Base-by-base conservation (phyloP, 2,888 invertebrate genomes). In the Nomada ferruginata region DNA sequence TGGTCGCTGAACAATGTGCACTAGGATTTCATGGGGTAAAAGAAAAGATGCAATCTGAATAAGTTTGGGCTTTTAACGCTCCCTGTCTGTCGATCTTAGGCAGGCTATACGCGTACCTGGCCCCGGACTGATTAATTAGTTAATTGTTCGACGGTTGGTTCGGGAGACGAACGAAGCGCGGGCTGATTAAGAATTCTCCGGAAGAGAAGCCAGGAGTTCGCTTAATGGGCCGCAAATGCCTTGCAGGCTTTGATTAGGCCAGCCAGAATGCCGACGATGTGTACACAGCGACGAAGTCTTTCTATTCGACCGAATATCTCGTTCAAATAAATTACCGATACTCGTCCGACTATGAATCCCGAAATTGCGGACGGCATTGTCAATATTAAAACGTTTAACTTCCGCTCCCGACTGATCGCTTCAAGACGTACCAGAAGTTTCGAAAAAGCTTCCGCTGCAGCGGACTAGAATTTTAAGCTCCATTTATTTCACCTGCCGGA, bases 191-290 rank as follows among this genome's bases (percentile, higher is more conserved):
- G 68, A 64, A 72, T 72, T 64, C 63, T 20, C 20, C 44, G 68
- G 36, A 52, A 47, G 55, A 26, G 52, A 47, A 60, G 61, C 53
- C n/a, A n/a, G 20, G 53, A 59, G 53, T 44, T 23, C 5, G 53
- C 57, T 72, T 79, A 83, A 84, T 79, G 79, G 71, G 11, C 72
- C 23, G 68, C n/a, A 42, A 80, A 74, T 42, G 60, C 20, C 57
- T 57, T 20, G 68, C 57, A n/a, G 63, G 10, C 7, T 13, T 44
- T 18, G 76, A 63, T 55, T 57, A n/a, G 50, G 42, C 74, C 66
- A 50, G 9, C 44, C 26, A 26, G 13, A 18, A 36, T 20, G 3
- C 26, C 50, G n/a, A 20, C 44, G 63, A 63, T 59, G 69, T 47
- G 36, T 73, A n/a, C 36, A 42, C 15, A 13, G 57, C 66, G 63